Base-by-base conservation (phyloP, 2,888 invertebrate genomes). In the Lypha dubia region DNA sequence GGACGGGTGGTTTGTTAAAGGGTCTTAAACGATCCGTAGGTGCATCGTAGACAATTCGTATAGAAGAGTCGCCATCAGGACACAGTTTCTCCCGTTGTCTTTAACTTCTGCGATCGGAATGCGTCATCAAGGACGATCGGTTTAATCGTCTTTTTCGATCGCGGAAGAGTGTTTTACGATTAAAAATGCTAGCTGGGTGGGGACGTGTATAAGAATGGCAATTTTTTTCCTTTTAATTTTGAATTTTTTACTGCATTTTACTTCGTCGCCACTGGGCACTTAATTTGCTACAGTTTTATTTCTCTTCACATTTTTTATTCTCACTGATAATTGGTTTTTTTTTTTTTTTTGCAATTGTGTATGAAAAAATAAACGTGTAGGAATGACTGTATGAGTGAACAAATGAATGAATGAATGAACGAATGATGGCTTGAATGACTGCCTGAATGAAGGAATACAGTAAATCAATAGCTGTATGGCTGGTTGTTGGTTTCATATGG, bases 251-350 rank as follows among this genome's bases (percentile, higher is more conserved):
- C 73, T 5, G 20, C n/a, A 1, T 58, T 58, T 77, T 73, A 65
- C 56, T 65, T 49, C 51, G 65, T 76, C 82, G 76, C 70, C 82
- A 82, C 71, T 82, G 71, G 82, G 81, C 76, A 83, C 82, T 83
- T 77, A 77, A 83, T 83, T 82, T 81, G 81, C 81, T 49, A 70
- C 68, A 75, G 28, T 73, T 73, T 73, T 73, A 56, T 28, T 51
- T 11, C 17, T 67, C 28, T 70, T 41, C 17, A 0, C 3, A n/a
- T 35, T 67, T 67, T 76, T 49, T 68, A 6, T 49, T 46, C 65
- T 24, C 51, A 17, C 35, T 13, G 44, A 62, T 74, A 58, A n/a
- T n/a, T n/a, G n/a, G n/a, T n/a, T n/a, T n/a, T n/a, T n/a, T n/a
- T n/a, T n/a, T n/a, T n/a, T n/a, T 68, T 38, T 79, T 32, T 46